Conservation (phyloP, 2,888 invertebrate genomes). For the Acleris laterana region DNA sequence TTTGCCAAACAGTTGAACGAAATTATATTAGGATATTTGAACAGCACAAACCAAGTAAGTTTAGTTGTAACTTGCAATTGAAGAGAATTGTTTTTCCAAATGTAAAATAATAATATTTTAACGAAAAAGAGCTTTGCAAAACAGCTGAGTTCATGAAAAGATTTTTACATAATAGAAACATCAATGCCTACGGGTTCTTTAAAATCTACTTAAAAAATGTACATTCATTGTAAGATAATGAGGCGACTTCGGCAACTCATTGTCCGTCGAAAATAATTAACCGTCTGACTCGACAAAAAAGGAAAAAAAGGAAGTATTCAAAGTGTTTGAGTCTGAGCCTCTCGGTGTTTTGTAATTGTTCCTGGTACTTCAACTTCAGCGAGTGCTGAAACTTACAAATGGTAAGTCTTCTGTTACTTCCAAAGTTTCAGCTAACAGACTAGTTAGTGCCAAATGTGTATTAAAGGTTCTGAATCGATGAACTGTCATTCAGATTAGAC, state of each 20-base stretch:
- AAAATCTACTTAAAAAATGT: constrained; percentile 38
- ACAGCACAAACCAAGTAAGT: constrained; percentile 42
- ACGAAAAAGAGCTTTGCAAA: neutral
- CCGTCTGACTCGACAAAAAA: constrained; percentile 76
- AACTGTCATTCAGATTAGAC: too few species aligned
- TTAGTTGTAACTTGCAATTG: constrained; percentile 15
- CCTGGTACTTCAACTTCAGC: constrained; percentile 10
- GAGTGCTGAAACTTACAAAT: constrained; percentile 6
- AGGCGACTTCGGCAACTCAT: constrained; percentile 67
- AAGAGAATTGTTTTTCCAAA: constrained; percentile 4
- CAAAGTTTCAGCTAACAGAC: neutral
- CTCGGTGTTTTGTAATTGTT: constrained; percentile 9
- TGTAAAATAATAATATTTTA: neutral
- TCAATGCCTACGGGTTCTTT: constrained; percentile 30
- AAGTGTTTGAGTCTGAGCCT: constrained; percentile 50
- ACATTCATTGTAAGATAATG: constrained; percentile 43
- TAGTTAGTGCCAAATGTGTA: too few species aligned
- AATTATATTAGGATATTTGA: constrained; percentile 50
- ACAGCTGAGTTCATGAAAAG: neutral
- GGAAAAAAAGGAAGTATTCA: constrained; percentile 57
- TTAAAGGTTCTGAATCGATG: too few species aligned
- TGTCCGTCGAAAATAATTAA: constrained; percentile 78
- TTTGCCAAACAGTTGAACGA: constrained; percentile 61
- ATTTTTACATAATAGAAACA: constrained; percentile 18
- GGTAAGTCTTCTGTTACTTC: neutral